These are phyloP conservation scores for Frankliniella intonsa DNA, from an alignment of 2,888 invertebrate species.

Conservation along the genomic window DNA sequence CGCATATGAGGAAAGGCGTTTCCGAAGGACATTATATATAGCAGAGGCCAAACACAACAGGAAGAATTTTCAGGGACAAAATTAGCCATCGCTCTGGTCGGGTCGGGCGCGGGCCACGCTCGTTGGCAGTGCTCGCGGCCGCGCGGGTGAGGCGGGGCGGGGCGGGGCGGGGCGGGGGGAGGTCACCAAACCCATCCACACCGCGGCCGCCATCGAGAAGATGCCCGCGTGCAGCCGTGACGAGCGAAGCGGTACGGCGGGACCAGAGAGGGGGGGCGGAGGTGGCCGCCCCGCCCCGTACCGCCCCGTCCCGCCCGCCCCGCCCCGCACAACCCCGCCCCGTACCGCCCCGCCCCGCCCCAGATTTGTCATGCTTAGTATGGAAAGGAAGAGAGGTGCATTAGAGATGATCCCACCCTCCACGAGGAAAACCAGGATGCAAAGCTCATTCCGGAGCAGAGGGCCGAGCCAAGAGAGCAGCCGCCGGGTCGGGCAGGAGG, in stretches of 20 bases:
- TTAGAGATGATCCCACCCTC: background rate
- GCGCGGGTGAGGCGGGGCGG: conserved; percentile 13
- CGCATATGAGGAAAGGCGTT: background rate
- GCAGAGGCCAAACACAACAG: conserved; percentile 7
- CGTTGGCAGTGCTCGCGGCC: conserved; percentile 33
- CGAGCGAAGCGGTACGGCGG: too few relatives aligned
- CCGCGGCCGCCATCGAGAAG: conserved; percentile 36
- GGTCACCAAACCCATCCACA: conserved; percentile 40
- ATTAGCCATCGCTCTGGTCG: background rate
- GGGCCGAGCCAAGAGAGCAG: conserved; percentile 10
- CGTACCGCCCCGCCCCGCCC: background rate
- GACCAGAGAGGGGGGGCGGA: background rate
- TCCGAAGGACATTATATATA: conserved; percentile 18
- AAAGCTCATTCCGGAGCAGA: conserved; percentile 27
- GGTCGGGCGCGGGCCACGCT: conserved; percentile 37
- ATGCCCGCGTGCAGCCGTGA: too few relatives aligned
- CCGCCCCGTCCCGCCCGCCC: background rate
- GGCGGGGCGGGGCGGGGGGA: conserved; percentile 1
- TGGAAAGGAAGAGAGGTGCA: background rate
- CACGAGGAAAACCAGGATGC: conserved; percentile 26
- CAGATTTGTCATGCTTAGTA: background rate
- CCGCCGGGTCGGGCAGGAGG: conserved; percentile 1
- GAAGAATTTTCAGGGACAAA: conserved; percentile 17
- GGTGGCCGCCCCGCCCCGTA: background rate
- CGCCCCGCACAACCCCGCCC: background rate